A percentile compares a stretch with the other conserved stretches of the same genome.
phyloP scores from a whole-genome alignment of 2,797 vertebrate genomes.

The Crenichthys baileyi region DNA sequence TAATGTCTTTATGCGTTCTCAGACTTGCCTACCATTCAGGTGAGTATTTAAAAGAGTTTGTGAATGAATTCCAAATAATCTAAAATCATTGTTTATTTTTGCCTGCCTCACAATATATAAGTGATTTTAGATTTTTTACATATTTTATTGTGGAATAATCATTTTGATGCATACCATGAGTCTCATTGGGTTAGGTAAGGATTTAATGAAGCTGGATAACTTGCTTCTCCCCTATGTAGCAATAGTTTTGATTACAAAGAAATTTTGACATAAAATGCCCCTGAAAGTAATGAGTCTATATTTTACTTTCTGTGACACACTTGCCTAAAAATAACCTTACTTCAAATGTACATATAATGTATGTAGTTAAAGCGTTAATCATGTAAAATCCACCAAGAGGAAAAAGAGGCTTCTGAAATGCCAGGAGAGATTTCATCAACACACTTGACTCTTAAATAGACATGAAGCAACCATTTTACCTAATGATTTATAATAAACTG shows the following conservation, averaged over 20 bases:
- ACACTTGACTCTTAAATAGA: conserved; percentile 22
- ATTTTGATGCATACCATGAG: neutral
- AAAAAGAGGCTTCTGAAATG: conserved; percentile 23
- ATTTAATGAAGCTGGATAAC: neutral
- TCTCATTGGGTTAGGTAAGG: neutral
- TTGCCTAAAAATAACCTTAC: conserved; percentile 21
- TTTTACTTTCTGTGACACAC: no score
- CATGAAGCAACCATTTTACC: conserved; percentile 4
- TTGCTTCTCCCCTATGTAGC: neutral
- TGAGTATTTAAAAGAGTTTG: no score
- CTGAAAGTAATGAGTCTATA: no score
- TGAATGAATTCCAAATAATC: neutral
- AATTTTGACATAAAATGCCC: no score
- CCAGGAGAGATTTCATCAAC: conserved; percentile 28
- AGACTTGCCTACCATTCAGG: no score
- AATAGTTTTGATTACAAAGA: no score
- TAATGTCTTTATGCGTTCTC: neutral
- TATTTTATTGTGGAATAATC: neutral
- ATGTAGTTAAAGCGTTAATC: conserved; percentile 35
- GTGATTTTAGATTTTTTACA: no score
- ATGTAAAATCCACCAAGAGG: conserved; percentile 14
- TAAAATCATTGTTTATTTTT: neutral
- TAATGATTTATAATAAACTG: conserved; percentile 13
- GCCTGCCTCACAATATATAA: neutral
- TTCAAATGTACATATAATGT: conserved; percentile 33